These are phyloP conservation scores for Lasioglossum villosulum DNA, from an alignment of 2,888 invertebrate species.

Conservation along the genomic window DNA sequence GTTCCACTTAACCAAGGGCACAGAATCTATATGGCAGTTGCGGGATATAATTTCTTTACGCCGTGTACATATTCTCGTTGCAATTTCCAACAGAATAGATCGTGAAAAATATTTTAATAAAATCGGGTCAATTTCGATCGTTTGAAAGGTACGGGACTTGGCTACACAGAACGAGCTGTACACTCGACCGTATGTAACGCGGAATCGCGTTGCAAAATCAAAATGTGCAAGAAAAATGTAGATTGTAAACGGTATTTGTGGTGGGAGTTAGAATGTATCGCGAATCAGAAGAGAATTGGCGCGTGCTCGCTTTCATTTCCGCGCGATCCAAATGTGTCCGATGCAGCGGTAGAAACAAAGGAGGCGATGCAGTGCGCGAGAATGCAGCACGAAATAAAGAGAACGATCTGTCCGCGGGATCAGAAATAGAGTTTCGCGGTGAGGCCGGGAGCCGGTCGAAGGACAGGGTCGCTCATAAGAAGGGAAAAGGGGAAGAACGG, in stretches of 20 bases:
- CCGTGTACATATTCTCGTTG: not conserved
- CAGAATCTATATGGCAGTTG: too few relatives aligned
- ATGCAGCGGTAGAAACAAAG: not conserved
- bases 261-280: not conserved
- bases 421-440: slow-evolving; percentile 14
- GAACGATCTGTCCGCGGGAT: not conserved
- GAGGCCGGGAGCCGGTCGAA: not conserved
- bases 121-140: not conserved
- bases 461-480: slow-evolving; percentile 5
- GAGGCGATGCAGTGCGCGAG: not conserved
- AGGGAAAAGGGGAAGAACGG: not conserved
- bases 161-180: not conserved
- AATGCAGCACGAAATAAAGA: slow-evolving; percentile 27
- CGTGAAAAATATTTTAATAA: not conserved
- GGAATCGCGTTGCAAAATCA: not conserved
- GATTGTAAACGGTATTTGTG: not conserved
- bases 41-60: too few relatives aligned
- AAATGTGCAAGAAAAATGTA: not conserved
- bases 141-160: not conserved
- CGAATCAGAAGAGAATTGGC: not conserved
- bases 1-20: too few relatives aligned
- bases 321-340: not conserved
- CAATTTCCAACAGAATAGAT: not conserved
- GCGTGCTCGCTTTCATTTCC: slow-evolving; percentile 9
- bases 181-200: not conserved